These are phyloP conservation scores for Mythimna impura DNA, from an alignment of 2,888 invertebrate genomes.

Conservation along the genomic window DNA sequence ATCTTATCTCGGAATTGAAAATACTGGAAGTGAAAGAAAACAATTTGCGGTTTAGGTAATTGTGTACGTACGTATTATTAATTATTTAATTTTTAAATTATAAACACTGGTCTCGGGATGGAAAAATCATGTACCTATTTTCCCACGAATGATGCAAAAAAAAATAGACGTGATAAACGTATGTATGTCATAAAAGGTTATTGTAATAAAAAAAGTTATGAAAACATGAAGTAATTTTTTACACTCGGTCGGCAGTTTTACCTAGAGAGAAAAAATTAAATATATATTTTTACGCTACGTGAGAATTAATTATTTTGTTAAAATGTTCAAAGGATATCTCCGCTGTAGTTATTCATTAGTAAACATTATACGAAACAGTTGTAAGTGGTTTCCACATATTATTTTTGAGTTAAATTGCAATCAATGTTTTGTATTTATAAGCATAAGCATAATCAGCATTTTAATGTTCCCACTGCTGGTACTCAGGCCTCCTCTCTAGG, in stretches of 20 bases:
- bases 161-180: constrained; percentile 2
- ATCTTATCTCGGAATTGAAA: constrained; percentile 7
- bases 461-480: too few species aligned
- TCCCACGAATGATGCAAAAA: not conserved
- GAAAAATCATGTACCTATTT: not conserved
- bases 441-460: too few species aligned
- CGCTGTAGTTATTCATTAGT: not conserved
- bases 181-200: not conserved
- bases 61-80: too few species aligned
- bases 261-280: not conserved
- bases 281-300: not conserved
- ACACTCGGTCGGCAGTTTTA: not conserved
- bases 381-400: not conserved
- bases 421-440: too few species aligned
- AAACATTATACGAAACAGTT: not conserved
- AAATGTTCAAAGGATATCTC: not conserved
- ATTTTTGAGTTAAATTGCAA: not conserved
- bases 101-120: not conserved
- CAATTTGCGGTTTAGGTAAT: too few species aligned
- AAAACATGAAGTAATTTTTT: constrained; percentile 14
- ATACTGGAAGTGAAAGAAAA: constrained; percentile 31
- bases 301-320: not conserved
- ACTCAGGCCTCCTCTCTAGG: too few species aligned
- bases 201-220: not conserved
- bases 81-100: constrained; percentile 2